Base-by-base conservation (phyloP, 2,797 vertebrate species). In the Melanotaenia boesemani region DNA sequence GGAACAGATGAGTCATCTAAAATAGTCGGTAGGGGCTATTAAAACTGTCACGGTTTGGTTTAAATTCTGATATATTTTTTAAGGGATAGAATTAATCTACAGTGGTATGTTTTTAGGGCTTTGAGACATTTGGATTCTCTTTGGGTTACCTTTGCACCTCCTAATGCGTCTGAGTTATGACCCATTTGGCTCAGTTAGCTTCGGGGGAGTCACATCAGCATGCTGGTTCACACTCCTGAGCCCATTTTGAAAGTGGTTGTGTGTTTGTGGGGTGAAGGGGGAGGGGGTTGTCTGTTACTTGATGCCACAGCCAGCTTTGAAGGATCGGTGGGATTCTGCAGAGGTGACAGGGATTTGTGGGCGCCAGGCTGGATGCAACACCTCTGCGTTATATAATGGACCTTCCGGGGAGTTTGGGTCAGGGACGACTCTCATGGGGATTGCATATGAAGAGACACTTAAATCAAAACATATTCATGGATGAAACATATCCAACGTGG, bases 331-430 rank as follows among this genome's bases (percentile, higher is more conserved):
- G 81, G 74, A 80, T 78, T 82, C 55, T 74, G 67, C 8, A 1
- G 77, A 77, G 82, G 75, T 69, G 77, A 54, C 4, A 34, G 78
- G 76, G 78, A 88, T 86, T 85, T 86, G 77, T 67, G 65, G 86
- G 86, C 82, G 76, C 84, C 82, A 76, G 66, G 41, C 71, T 71
- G 82, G 80, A 85, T 77, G 77, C 75, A 77, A 70, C 80, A 68
- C 67, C 74, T 84, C 70, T 59, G 70, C 68, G 62, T 84, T 80
- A 77, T 37, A n/a, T 79, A 83, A 81, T 61, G 1, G 58, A 39
- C 5, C 28, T 44, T 3, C 6, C 2, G 46, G 54, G 30, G 30
- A 79, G 55, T 69, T 60, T 44, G 22, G 76, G 80, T 81, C 73
- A 75, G 73, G 81, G 69, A 16, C 65, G 32, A 24, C 59, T 24